Evolutionary conservation across 2,113 vertebrate genomes (phyloP), one percentile per base, ranked within the genome.

Genomic region (Ptychochromis oligacanthus): DNA sequence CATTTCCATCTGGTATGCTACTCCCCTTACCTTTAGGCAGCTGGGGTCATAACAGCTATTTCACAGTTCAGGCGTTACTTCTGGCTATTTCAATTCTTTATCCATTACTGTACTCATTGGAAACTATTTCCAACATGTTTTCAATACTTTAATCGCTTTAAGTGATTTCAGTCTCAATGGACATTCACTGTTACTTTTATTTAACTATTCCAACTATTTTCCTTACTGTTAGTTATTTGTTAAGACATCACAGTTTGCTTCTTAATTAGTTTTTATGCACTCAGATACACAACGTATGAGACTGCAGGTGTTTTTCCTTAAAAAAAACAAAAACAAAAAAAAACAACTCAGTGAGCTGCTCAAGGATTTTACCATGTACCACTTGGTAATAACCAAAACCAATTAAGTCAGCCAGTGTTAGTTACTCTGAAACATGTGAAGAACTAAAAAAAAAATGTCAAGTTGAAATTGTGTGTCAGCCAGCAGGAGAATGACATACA

Each of bases 391-490:
- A 59, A 80, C 38, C 15, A 34, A 59, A 84, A 59, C 31, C 24
- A 72, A 36, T 60, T 57, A 54, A 60, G 20, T 60, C 67, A 49
- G 79, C 49, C 54, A 40, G 14, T 61, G 12, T 81, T 75, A 36
- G 13, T n/a, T n/a, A 14, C 22, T 22, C 18, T 72, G 43, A 70
- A 70, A 70, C 28, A 52, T 70, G 46, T 52, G 43, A 70, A 38
- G 26, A 65, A 55, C 7, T 34, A 7, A 77, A 20, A 34, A 62
- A 79, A 46, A 43, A 62, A 81, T n/a, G 38, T 10, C 0, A 0
- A 62, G 54, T 38, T 81, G 14, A 82, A 61, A 65, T 64, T 75
- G n/a, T 43, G 13, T 36, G 70, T 67, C 54, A 64, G 78, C 52
- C 26, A 84, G n/a, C n/a, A 2, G 58, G 40, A 74, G n/a, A 70